Percentiles rank a stretch among this genome's conserved stretches.
phyloP scores from a whole-genome alignment of 2,797 vertebrate genomes.

The Cichlasoma orientale region DNA sequence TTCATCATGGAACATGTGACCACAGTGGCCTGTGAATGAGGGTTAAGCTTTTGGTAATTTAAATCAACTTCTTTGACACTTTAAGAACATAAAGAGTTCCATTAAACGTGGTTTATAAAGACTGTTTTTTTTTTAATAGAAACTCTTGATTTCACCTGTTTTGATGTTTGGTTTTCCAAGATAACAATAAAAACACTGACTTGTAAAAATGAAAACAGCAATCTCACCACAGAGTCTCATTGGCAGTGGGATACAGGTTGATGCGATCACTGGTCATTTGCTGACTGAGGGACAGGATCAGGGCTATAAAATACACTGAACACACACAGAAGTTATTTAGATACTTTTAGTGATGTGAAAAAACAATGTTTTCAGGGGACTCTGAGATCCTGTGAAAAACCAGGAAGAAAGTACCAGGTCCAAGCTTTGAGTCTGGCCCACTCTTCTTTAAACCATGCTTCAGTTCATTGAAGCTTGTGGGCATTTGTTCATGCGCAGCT shows the following conservation, averaged over 20 bases:
- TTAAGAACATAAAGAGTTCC: neutral
- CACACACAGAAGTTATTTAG: conserved; percentile 6
- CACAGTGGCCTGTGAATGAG: neutral
- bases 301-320: conserved; percentile 92
- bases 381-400: neutral
- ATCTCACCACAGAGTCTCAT: conserved; percentile 88
- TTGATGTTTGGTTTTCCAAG: neutral
- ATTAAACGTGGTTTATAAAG: neutral
- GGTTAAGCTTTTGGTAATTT: neutral
- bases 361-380: fast-evolving
- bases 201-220: neutral
- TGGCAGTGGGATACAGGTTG: conserved; percentile 88
- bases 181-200: neutral
- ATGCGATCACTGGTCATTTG: conserved; percentile 96
- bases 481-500: neutral
- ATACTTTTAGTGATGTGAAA: neutral
- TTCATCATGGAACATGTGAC: neutral
- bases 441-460: neutral
- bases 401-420: neutral
- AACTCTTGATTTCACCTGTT: neutral
- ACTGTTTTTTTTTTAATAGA: neutral
- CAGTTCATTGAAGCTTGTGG: neutral
- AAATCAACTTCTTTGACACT: neutral
- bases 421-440: neutral
- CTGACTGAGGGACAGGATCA: conserved; percentile 92